Evolutionary conservation across 2,797 vertebrate genomes (phyloP).

Genomic region (Manis crassicaudata): DNA sequence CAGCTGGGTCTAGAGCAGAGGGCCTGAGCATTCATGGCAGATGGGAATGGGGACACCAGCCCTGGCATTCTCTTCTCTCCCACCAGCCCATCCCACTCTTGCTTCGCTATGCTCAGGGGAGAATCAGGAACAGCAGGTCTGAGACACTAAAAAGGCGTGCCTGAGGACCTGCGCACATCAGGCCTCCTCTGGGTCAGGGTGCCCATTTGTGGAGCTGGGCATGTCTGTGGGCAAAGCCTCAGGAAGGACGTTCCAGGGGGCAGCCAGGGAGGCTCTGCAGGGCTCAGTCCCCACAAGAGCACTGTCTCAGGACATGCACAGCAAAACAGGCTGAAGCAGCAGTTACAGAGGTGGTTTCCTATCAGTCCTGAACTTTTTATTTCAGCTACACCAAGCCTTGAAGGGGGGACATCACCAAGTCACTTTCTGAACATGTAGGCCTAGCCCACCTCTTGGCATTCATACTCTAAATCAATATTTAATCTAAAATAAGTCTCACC

Average conservation of each 20-base stretch:
- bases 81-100: fast-evolving
- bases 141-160: not conserved
- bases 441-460: not conserved
- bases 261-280: fast-evolving
- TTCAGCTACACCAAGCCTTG: not conserved
- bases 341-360: fast-evolving
- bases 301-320: fast-evolving
- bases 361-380: too few species aligned
- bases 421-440: not conserved
- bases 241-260: not conserved
- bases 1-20: not conserved
- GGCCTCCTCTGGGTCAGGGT: fast-evolving
- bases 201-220: fast-evolving
- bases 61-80: fast-evolving
- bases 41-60: fast-evolving
- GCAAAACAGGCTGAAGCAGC: fast-evolving
- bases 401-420: not conserved
- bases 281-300: fast-evolving
- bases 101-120: too few species aligned
- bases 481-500: conserved; percentile 35
- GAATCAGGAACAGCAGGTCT: too few species aligned
- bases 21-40: fast-evolving
- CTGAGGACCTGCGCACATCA: fast-evolving
- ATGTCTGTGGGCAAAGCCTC: fast-evolving
- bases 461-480: not conserved